Conservation (phyloP, 2,888 invertebrate genomes). For the Heterodera filipjevi region DNA sequence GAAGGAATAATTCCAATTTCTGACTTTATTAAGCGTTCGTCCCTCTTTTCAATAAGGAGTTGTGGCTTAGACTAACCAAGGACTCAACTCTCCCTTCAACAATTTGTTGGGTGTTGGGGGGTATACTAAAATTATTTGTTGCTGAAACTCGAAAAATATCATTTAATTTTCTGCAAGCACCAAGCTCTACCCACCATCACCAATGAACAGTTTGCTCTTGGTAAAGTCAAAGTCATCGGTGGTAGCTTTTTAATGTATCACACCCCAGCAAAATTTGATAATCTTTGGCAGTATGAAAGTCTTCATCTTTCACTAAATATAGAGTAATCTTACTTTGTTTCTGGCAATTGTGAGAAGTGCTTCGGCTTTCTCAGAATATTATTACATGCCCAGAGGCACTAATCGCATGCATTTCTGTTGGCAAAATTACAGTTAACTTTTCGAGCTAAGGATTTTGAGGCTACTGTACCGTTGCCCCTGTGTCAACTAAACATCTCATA, state of each 20-base stretch:
- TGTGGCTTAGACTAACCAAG: neutral
- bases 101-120: neutral
- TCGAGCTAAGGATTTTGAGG: neutral
- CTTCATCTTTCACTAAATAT: neutral
- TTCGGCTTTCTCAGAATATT: neutral
- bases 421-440: neutral
- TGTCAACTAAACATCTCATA: neutral
- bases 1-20: neutral
- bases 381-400: slow-evolving; percentile 1
- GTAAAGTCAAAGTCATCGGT: neutral
- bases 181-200: neutral
- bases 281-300: neutral
- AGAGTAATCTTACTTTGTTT: neutral
- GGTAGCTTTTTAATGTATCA: neutral
- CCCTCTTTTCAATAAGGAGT: neutral
- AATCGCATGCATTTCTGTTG: neutral
- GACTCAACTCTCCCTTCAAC: neutral
- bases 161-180: neutral
- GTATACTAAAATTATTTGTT: neutral
- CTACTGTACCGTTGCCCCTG: neutral
- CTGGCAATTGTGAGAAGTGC: neutral
- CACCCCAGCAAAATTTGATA: slow-evolving; percentile 6
- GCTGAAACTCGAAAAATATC: neutral
- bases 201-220: neutral
- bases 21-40: neutral